Conservation (phyloP, 2,113 vertebrate species). For the Percina caprodes region DNA sequence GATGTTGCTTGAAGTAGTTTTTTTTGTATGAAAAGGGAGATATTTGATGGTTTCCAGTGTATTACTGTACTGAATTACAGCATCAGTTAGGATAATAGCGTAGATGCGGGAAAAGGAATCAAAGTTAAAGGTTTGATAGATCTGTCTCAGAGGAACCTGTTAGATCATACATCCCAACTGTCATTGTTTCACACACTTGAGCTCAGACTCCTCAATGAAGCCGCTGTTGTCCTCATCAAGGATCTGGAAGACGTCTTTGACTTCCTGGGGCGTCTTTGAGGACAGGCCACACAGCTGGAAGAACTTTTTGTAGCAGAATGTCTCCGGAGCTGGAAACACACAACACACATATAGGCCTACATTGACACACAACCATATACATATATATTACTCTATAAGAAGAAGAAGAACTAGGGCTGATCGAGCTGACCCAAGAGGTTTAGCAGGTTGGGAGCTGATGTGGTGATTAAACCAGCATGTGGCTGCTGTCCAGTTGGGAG, state of each 20-base stretch:
- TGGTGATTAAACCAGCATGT: conserved; percentile 52
- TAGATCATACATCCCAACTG: neutral
- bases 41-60: neutral
- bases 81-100: neutral
- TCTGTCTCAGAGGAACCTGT: neutral
- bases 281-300: conserved; percentile 94
- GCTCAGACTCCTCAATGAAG: conserved; percentile 93
- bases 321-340: conserved; percentile 88
- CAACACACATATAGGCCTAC: conserved; percentile 9
- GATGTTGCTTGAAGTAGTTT: neutral
- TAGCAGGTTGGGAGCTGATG: conserved; percentile 16
- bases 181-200: conserved; percentile 86
- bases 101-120: neutral
- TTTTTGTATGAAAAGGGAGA: neutral
- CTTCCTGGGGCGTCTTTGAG: conserved; percentile 90
- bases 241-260: conserved; percentile 92
- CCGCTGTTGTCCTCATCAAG: conserved; percentile 96
- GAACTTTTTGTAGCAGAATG: conserved; percentile 96
- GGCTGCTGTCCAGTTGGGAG: conserved; percentile 40
- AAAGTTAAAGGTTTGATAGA: neutral
- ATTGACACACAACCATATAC: neutral
- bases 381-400: neutral
- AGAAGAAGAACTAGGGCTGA: too few relatives aligned
- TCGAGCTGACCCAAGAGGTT: neutral
- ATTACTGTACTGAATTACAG: neutral